Percentiles rank a stretch among this genome's conserved stretches.
These are phyloP conservation scores for Turdus rufiventris DNA, from an alignment of 2,113 vertebrate genomes.

Conservation along the genomic window DNA sequence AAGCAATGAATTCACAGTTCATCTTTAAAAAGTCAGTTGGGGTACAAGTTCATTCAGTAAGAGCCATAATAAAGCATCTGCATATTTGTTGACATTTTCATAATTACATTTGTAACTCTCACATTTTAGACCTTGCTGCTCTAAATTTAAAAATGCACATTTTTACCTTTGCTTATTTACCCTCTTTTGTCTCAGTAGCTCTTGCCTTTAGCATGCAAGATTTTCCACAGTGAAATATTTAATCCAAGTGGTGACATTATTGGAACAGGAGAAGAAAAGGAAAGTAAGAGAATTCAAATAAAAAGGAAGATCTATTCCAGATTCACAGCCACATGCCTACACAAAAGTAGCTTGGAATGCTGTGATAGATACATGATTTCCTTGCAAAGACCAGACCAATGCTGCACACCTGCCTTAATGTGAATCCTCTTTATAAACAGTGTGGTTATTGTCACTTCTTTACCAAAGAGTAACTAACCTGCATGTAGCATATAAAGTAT, in stretches of 20 bases:
- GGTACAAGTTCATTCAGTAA: neutral
- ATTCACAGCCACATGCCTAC: neutral
- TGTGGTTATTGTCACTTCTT: neutral
- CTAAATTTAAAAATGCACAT: neutral
- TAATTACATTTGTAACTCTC: neutral
- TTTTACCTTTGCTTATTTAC: neutral
- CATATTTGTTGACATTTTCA: neutral
- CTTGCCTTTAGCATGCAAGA: neutral
- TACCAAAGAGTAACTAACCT: neutral
- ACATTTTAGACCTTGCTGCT: neutral
- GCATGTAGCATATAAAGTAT: neutral
- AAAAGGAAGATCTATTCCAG: neutral
- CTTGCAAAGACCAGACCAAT: neutral
- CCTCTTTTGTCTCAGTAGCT: neutral
- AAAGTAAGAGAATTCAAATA: neutral
- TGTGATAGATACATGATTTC: neutral
- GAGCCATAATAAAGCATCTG: neutral
- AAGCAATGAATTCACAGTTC: neutral
- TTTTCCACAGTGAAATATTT: neutral
- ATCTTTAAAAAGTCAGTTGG: neutral
- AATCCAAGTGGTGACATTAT: neutral
- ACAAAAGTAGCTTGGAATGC: neutral
- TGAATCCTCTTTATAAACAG: neutral
- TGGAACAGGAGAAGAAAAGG: neutral
- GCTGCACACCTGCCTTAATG: neutral